A percentile compares a stretch with the other conserved stretches of the same genome.
phyloP scores from a whole-genome alignment of 2,888 invertebrate genomes.

The Cacoxenus indagator region DNA sequence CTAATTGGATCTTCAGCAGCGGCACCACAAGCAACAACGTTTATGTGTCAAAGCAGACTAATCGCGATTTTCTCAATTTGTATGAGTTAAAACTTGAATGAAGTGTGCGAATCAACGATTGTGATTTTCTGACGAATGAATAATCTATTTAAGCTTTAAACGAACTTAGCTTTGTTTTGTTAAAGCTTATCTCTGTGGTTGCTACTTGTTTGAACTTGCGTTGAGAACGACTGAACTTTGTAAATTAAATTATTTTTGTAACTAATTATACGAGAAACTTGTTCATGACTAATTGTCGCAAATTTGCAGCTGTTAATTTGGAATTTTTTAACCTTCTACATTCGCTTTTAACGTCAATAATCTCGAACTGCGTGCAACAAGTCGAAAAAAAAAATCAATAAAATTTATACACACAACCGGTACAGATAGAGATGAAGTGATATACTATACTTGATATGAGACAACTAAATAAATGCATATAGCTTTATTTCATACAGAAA shows the following conservation, averaged over 20 bases:
- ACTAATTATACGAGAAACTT: slow-evolving; percentile 7
- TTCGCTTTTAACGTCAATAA: neutral
- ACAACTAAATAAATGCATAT: no score
- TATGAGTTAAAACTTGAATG: slow-evolving; percentile 1
- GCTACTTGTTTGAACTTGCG: neutral
- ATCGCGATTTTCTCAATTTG: slow-evolving; percentile 16
- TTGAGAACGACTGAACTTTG: slow-evolving; percentile 5
- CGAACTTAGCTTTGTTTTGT: neutral
- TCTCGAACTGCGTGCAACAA: neutral
- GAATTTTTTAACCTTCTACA: neutral
- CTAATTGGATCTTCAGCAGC: slow-evolving; percentile 63
- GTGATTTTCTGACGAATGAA: neutral
- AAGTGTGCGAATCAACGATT: neutral
- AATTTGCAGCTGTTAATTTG: neutral
- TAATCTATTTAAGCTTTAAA: neutral
- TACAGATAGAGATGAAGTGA: no score
- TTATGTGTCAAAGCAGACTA: slow-evolving; percentile 39
- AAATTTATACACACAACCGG: neutral
- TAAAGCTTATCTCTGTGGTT: slow-evolving; percentile 1
- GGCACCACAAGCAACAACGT: slow-evolving; percentile 47
- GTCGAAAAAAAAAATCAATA: slow-evolving; percentile 16
- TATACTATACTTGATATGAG: no score
- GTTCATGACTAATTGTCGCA: slow-evolving; percentile 7
- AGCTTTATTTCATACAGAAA: no score
- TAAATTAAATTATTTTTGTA: neutral